Percentiles rank a stretch among this genome's conserved stretches.
Conservation (phyloP, 2,113 vertebrate genomes). For the Anser cygnoides region DNA sequence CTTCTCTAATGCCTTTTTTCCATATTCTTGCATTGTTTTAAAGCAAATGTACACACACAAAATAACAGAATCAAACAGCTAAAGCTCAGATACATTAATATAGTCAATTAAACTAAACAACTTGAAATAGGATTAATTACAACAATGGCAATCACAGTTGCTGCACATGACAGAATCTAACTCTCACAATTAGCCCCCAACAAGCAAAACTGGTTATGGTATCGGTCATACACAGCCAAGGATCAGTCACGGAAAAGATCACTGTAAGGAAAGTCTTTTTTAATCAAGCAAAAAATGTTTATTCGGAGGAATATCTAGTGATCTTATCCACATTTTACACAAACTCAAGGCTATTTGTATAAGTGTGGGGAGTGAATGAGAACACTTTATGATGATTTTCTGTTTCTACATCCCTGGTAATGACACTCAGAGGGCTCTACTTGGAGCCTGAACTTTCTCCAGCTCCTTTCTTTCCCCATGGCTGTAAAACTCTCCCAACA, state of each 20-base stretch:
- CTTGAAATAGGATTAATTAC: constrained; percentile 23
- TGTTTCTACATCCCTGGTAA: background rate
- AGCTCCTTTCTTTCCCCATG: background rate
- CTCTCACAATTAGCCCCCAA: background rate
- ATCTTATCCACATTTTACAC: background rate
- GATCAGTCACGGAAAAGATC: background rate
- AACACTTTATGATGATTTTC: background rate
- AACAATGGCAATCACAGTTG: background rate
- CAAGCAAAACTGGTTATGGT: background rate
- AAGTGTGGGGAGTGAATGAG: background rate
- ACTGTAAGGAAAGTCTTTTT: background rate
- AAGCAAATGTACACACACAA: background rate
- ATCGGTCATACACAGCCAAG: background rate
- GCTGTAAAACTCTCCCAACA: background rate
- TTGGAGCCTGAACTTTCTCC: background rate
- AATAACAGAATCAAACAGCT: background rate
- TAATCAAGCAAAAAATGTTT: background rate
- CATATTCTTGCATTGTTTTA: background rate
- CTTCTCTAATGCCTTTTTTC: background rate
- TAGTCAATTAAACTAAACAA: background rate
- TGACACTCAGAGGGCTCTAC: background rate
- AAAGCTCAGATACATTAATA: background rate
- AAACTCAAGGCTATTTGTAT: background rate
- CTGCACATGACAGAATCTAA: background rate
- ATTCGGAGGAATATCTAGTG: background rate